phyloP scores from a whole-genome alignment of 2,113 vertebrate genomes.

The Typhlomys cinereus region DNA sequence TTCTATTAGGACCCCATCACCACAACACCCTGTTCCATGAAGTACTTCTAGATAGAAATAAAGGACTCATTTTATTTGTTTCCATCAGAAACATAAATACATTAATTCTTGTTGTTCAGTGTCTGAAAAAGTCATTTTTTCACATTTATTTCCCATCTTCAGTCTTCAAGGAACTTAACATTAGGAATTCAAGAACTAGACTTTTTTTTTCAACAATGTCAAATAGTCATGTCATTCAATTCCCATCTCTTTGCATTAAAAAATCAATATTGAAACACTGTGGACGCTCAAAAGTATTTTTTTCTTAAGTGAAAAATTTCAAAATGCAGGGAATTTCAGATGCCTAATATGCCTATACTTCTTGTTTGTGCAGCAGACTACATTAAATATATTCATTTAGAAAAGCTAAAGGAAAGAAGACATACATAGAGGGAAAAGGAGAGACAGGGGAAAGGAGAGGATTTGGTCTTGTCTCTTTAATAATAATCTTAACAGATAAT shows the following conservation, averaged over 20 bases:
- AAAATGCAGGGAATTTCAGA: background rate
- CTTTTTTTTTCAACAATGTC: background rate
- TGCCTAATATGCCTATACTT: background rate
- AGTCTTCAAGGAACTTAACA: background rate
- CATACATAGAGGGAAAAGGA: too few species aligned
- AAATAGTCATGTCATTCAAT: background rate
- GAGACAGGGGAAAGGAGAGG: fast-evolving
- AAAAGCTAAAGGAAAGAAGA: background rate
- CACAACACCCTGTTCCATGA: background rate
- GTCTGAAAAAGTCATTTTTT: conserved; percentile 41
- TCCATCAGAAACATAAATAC: background rate
- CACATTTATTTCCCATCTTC: background rate
- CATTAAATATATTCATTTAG: conserved; percentile 10
- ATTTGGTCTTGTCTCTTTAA: background rate
- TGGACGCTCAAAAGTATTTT: background rate
- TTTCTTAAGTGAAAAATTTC: background rate
- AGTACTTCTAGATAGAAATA: background rate
- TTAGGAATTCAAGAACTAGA: background rate
- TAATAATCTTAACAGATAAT: background rate
- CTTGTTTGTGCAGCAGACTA: background rate
- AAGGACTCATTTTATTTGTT: background rate
- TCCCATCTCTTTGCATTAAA: background rate
- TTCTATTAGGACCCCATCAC: background rate
- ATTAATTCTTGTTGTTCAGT: background rate
- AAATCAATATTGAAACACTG: background rate